Conservation (phyloP, 2,888 invertebrate species). For the Mesorhabditis spiculigera region DNA sequence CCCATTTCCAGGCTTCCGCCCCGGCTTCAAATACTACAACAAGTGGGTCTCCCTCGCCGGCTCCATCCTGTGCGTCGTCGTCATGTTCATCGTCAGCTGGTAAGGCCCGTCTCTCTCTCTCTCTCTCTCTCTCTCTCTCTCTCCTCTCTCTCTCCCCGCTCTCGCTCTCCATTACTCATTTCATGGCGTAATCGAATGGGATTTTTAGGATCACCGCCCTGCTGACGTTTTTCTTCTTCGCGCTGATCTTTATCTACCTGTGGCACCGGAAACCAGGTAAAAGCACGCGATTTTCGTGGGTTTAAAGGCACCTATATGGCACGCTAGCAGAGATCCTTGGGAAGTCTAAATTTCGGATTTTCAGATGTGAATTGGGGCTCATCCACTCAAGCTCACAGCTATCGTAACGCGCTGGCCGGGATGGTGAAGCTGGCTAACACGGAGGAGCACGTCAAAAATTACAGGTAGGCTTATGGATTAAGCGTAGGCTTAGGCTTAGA, state of each 20-base stretch:
- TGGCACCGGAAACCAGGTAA: slow-evolving; percentile 85
- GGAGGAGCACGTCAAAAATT: slow-evolving; percentile 95
- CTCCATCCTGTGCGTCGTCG: slow-evolving; percentile 67
- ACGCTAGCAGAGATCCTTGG: background rate
- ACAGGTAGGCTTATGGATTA: slow-evolving; percentile 65
- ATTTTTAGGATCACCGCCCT: slow-evolving; percentile 59
- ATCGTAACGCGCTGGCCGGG: slow-evolving; percentile 82
- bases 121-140: background rate
- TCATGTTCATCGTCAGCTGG: slow-evolving; percentile 66
- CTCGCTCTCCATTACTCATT: no score
- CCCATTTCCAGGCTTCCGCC: slow-evolving; percentile 60
- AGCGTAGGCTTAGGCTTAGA: background rate
- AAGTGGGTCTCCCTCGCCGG: slow-evolving; percentile 82
- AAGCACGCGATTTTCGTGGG: background rate
- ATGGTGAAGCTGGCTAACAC: slow-evolving; percentile 82
- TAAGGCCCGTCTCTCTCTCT: slow-evolving; percentile 28
- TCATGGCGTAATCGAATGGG: slow-evolving; percentile 5
- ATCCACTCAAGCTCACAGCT: slow-evolving; percentile 90
- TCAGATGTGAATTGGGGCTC: slow-evolving; percentile 91
- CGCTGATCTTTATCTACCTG: slow-evolving; percentile 81
- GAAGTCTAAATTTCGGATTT: slow-evolving; percentile 13
- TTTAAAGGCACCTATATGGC: background rate
- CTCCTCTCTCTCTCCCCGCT: no score
- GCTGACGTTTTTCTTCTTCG: slow-evolving; percentile 61
- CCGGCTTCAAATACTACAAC: slow-evolving; percentile 73